Evolutionary conservation across 2,113 vertebrate species (phyloP).

Genomic region (Crotalus horridus): DNA sequence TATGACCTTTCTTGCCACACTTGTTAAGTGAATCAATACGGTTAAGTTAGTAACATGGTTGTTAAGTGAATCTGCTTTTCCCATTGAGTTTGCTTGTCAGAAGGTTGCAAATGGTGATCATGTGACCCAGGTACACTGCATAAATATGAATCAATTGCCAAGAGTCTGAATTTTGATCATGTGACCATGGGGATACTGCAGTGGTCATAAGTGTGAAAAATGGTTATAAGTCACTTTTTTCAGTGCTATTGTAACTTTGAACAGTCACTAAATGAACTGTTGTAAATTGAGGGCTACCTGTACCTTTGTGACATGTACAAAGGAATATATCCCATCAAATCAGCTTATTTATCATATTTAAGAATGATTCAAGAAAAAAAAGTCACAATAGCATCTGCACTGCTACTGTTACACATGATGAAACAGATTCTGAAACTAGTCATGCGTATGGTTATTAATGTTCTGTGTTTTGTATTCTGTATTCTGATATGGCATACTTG

Average conservation of each 20-base stretch:
- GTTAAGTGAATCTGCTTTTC: background rate
- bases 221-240: background rate
- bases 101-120: background rate
- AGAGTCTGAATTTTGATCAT: background rate
- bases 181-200: background rate
- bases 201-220: background rate
- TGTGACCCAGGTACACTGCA: background rate
- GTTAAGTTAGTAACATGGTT: background rate
- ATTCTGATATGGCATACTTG: too few species aligned
- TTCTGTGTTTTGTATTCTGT: too few species aligned
- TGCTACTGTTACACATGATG: background rate
- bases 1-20: background rate
- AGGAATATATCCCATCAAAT: background rate
- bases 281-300: background rate
- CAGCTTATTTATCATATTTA: background rate
- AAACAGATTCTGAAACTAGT: background rate
- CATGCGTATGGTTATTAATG: background rate
- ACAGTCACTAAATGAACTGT: background rate
- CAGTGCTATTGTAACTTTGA: background rate
- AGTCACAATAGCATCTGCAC: too few species aligned
- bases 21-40: background rate
- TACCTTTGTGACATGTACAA: background rate
- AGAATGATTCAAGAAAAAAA: background rate
- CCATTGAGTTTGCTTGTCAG: background rate
- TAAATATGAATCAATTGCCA: background rate